Base-by-base conservation (phyloP, 2,888 invertebrate species). In the Drosophila emarginata region DNA sequence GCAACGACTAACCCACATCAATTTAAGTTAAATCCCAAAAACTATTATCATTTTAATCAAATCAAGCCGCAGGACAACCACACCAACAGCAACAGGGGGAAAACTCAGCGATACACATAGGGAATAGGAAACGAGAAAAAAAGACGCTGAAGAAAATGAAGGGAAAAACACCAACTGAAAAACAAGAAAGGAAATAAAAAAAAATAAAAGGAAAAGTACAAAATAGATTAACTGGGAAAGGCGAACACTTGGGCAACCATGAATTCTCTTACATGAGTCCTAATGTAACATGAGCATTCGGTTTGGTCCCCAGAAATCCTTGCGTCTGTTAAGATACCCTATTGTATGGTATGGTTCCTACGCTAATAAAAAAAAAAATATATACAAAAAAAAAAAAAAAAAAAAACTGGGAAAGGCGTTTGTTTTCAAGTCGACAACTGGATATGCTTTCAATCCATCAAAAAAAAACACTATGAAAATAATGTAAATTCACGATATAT, bases 31-130 rank as follows among this genome's bases (percentile, higher is more conserved):
- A 85, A 75, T 85, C 85, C 80, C 80, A 73, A 76, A 79, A 82
- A 85, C 87, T 87, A 85, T 87, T 85, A 85, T 87, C 85, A 79
- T 85, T 87, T 87, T 85, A 85, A 85, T 87, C 85, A 87, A 85
- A 85, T 87, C 85, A 79, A 67, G 74, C 74, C 71, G 61, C 73
- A 64, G 68, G 74, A 63, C 74, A 72, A 23, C 65, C 67, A 60
- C 67, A 32, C 32, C 9, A 32, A 9, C 32, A 32, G 6, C 61
- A 61, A 64, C 39, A 61, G 62, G 52, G 65, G 23, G 21, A 45
- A 45, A 62, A 26, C 57, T 40, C 52, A 12, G 64, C 40, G 68
- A 71, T 60, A 60, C 71, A 71, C 71, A 26, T 58, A 50, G 74
- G 45, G 74, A 70, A 62, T 66, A 63, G 14, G 26, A 51, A 50